Evolutionary conservation across 1,140 invertebrate genomes (phyloP).

Genomic region (Dolichoris vasculosae): DNA sequence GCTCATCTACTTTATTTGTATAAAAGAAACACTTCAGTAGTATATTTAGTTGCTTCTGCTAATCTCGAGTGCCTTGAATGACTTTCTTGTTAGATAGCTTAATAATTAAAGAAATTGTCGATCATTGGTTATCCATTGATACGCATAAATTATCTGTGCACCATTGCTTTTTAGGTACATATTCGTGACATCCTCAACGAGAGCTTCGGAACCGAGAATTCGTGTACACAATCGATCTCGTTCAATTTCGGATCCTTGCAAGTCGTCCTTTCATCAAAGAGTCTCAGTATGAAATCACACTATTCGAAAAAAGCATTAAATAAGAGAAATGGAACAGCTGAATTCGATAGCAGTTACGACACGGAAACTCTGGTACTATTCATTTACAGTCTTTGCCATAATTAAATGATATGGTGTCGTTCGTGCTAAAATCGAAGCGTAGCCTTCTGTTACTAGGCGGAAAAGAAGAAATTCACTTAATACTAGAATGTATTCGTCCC

Average conservation of each 20-base stretch:
- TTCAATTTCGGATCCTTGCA: constrained; percentile 25
- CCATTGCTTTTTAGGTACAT: not conserved
- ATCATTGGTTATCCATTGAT: constrained; percentile 18
- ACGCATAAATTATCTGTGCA: not conserved
- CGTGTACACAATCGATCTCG: constrained; percentile 21
- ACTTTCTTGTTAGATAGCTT: not conserved
- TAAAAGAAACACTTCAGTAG: constrained; percentile 38
- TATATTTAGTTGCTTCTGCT: not conserved
- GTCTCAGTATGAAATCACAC: not conserved
- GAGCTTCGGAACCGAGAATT: not conserved
- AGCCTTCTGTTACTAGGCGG: not conserved
- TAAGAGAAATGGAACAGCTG: not conserved
- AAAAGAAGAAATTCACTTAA: constrained; percentile 9
- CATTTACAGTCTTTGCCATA: constrained; percentile 59
- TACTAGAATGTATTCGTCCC: constrained; percentile 57
- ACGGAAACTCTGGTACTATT: constrained; percentile 39
- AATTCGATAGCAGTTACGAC: not conserved
- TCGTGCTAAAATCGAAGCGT: constrained; percentile 9
- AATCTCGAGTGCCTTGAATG: not conserved
- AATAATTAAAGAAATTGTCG: constrained; percentile 42
- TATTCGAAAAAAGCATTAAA: not conserved
- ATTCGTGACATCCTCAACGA: not conserved
- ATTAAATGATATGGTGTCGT: constrained; percentile 63
- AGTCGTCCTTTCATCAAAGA: not conserved
- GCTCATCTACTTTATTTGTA: not conserved